These are phyloP conservation scores for Cuculus canorus DNA, from an alignment of 2,797 vertebrate species.

Conservation along the genomic window DNA sequence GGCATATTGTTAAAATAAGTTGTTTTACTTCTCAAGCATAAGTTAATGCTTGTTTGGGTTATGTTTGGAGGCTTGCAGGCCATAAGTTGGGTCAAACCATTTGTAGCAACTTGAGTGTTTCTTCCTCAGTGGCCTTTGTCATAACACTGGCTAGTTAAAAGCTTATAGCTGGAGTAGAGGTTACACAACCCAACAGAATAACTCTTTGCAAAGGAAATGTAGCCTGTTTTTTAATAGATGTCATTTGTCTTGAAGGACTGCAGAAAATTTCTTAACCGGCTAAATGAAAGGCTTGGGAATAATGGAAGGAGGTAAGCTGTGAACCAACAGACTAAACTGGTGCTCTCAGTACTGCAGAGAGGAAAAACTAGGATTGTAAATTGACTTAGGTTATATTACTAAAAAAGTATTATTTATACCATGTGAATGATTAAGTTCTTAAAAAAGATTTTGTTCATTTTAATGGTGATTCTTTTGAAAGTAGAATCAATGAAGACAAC, in stretches of 20 bases:
- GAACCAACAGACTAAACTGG: not conserved
- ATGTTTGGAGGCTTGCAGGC: not conserved
- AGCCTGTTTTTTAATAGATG: not conserved
- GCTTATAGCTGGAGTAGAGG: not conserved
- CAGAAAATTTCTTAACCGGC: conserved; percentile 88
- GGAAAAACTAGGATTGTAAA: not conserved
- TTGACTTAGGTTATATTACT: not conserved
- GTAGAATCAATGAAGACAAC: not conserved
- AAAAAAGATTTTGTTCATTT: not conserved
- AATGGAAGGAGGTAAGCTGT: conserved; percentile 81
- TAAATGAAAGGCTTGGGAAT: conserved; percentile 83
- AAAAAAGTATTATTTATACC: accelerated
- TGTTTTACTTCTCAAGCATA: not conserved
- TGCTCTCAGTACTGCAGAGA: not conserved
- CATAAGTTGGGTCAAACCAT: not conserved
- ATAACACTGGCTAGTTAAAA: not conserved
- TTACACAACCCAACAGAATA: not conserved
- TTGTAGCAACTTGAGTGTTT: not conserved
- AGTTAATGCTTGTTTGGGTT: not conserved
- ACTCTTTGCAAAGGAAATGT: not conserved
- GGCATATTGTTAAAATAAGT: not conserved
- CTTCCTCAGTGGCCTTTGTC: not conserved
- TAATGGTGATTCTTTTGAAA: not conserved
- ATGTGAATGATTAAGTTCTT: not conserved
- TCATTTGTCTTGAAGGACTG: conserved; percentile 84